phyloP scores from a whole-genome alignment of 2,888 invertebrate species.

The Campopleginae sp. region DNA sequence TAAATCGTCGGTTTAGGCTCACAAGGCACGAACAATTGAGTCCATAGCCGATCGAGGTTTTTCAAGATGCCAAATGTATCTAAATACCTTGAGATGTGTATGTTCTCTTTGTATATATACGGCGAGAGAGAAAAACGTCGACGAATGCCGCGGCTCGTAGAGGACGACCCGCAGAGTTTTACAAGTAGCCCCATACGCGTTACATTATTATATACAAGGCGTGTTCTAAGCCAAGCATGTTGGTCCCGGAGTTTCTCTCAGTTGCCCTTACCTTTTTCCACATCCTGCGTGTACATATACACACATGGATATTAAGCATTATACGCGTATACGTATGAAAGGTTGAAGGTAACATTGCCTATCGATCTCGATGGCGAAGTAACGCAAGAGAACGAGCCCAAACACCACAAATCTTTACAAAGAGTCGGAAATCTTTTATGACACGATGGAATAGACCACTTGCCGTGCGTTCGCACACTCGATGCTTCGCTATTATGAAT shows the following conservation, averaged over 20 bases:
- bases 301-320: slow-evolving; percentile 46
- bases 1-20: neutral
- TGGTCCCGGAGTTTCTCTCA: slow-evolving; percentile 65
- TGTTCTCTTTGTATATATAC: neutral
- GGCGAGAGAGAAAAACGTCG: slow-evolving; percentile 42
- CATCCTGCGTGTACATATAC: slow-evolving; percentile 53
- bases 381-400: slow-evolving; percentile 66
- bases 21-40: neutral
- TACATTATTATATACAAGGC: slow-evolving; percentile 82
- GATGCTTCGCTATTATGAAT: slow-evolving; percentile 50
- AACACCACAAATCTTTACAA: slow-evolving; percentile 76
- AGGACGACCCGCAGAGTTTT: slow-evolving; percentile 83
- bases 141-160: slow-evolving; percentile 60
- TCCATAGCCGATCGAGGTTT: neutral
- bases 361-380: slow-evolving; percentile 54
- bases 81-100: slow-evolving; percentile 19
- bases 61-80: slow-evolving; percentile 6
- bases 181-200: slow-evolving; percentile 83
- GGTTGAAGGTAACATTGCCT: slow-evolving; percentile 45
- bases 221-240: slow-evolving; percentile 70
- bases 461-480: slow-evolving; percentile 82
- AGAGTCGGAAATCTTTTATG: slow-evolving; percentile 82
- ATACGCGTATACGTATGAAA: neutral
- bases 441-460: slow-evolving; percentile 77
- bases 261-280: slow-evolving; percentile 38